Percentiles rank a stretch among this genome's conserved stretches.
Conservation (phyloP, 2,113 vertebrate genomes). For the Meriones unguiculatus region DNA sequence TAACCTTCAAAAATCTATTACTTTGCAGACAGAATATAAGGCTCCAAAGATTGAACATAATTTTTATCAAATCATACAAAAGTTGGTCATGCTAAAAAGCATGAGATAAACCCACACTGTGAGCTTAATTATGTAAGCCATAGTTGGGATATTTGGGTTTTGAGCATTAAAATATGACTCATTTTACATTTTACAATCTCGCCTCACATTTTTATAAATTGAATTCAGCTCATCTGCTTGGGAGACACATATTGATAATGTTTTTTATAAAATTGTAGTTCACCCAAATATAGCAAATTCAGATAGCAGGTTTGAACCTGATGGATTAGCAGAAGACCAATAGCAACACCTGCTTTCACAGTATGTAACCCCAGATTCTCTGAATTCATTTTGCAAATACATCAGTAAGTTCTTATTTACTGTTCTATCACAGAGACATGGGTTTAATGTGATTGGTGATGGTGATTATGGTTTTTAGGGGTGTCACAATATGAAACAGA, state of each 20-base stretch:
- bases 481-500: background rate
- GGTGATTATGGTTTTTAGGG: background rate
- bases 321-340: background rate
- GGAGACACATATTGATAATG: background rate
- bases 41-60: background rate
- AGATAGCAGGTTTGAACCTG: background rate
- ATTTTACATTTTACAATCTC: background rate
- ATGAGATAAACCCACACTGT: background rate
- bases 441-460: background rate
- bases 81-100: background rate
- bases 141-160: background rate
- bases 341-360: background rate
- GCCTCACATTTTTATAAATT: background rate
- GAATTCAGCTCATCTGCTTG: background rate
- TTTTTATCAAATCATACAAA: background rate
- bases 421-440: background rate
- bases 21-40: background rate
- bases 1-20: background rate
- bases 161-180: background rate
- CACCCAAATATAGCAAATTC: background rate
- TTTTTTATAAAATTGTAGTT: background rate
- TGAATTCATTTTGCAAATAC: background rate
- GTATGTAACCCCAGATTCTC: background rate
- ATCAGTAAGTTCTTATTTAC: background rate
- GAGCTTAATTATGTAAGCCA: background rate